Conservation (phyloP, 2,797 vertebrate genomes). For the Natrix natrix region DNA sequence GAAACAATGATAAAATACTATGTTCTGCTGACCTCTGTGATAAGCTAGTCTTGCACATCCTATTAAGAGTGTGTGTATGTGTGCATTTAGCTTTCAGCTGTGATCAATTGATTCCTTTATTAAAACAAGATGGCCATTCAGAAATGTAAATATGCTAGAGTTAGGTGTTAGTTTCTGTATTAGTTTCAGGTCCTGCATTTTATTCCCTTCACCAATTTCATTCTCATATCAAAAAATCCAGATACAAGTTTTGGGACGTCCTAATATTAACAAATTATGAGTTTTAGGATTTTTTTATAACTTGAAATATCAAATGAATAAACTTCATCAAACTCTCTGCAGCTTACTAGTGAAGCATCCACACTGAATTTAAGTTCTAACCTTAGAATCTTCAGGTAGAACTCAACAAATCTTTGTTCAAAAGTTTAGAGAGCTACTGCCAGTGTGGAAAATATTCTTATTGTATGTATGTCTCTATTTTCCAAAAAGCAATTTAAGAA, state of each 20-base stretch:
- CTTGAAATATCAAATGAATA: background rate
- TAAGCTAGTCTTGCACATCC: background rate
- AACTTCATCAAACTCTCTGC: background rate
- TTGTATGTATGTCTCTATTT: background rate
- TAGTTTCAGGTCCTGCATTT: background rate
- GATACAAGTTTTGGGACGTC: background rate
- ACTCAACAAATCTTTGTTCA: background rate
- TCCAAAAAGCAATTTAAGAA: background rate
- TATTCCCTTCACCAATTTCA: background rate
- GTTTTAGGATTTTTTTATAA: background rate
- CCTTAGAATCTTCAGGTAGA: background rate
- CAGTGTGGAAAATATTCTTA: background rate
- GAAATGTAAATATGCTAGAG: background rate
- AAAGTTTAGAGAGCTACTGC: background rate
- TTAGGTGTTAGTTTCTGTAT: background rate
- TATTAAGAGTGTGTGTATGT: background rate
- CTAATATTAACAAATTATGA: background rate
- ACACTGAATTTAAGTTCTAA: background rate
- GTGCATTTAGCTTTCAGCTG: background rate
- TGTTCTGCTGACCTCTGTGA: background rate
- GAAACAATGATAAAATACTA: conserved; percentile 43
- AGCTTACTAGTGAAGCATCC: background rate
- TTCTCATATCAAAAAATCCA: background rate
- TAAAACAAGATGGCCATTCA: conserved; percentile 31
- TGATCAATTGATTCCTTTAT: conserved; percentile 16